phyloP scores from a whole-genome alignment of 2,797 vertebrate species.

The Erethizon dorsatum region DNA sequence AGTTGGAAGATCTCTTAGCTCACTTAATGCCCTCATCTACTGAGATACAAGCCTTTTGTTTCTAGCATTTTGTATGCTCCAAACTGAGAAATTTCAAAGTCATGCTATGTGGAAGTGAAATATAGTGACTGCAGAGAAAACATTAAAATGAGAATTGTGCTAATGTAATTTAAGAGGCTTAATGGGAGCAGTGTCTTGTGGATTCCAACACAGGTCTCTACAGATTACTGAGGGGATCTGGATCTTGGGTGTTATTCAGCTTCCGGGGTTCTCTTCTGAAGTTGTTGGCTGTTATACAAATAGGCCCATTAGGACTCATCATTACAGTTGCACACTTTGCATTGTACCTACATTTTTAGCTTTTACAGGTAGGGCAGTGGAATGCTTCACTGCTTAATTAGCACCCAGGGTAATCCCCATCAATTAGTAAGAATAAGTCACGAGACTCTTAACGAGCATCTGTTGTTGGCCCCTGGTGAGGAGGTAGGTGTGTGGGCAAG shows the following conservation, averaged over 20 bases:
- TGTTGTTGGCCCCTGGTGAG: not conserved
- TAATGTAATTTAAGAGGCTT: not conserved
- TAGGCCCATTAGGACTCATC: not conserved
- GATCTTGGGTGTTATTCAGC: not conserved
- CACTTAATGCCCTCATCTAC: not conserved
- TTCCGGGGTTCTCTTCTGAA: not conserved
- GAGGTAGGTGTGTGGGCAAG: not conserved
- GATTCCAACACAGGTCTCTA: not conserved
- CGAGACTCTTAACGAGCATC: not conserved
- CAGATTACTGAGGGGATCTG: not conserved
- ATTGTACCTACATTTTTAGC: not conserved
- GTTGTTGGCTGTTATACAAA: not conserved
- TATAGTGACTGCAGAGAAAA: constrained; percentile 28
- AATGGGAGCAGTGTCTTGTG: not conserved
- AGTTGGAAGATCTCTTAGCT: not conserved
- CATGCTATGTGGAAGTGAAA: not conserved
- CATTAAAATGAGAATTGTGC: not conserved
- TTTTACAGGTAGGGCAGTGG: not conserved
- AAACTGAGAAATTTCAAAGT: constrained; percentile 31
- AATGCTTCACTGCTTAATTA: not conserved
- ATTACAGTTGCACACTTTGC: not conserved
- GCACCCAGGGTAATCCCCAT: not conserved
- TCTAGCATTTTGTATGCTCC: constrained; percentile 27
- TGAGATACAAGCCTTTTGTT: constrained; percentile 12
- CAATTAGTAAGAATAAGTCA: not conserved